These are phyloP conservation scores for Lanius ludovicianus DNA, from an alignment of 2,113 vertebrate genomes.

Conservation along the genomic window DNA sequence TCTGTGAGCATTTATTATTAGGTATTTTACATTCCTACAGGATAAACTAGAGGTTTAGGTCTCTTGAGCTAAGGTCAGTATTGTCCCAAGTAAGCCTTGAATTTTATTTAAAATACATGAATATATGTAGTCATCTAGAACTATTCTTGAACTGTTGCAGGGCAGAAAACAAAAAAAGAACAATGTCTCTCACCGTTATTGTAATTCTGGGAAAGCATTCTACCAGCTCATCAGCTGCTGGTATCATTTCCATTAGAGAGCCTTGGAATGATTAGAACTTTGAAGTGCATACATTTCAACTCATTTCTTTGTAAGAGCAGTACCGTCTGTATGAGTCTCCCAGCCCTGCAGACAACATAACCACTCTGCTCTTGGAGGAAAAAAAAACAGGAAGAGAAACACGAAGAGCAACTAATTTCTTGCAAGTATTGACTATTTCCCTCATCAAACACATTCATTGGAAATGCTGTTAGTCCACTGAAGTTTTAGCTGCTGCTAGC, in stretches of 20 bases:
- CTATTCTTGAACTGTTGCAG: background rate
- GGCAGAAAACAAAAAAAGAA: background rate
- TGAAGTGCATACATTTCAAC: background rate
- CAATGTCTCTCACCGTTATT: background rate
- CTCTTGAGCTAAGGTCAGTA: background rate
- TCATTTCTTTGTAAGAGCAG: background rate
- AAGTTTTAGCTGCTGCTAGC: background rate
- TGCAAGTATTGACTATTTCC: background rate
- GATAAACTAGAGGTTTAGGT: background rate
- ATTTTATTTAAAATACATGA: background rate
- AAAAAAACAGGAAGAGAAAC: background rate
- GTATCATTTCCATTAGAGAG: background rate
- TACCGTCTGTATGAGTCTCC: background rate
- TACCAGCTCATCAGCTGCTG: background rate
- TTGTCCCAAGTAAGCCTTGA: background rate
- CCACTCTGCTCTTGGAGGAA: rapidly evolving
- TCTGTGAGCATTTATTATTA: background rate
- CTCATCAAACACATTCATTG: background rate
- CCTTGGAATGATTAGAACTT: background rate
- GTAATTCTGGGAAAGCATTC: background rate
- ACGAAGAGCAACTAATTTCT: background rate
- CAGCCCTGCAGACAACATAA: background rate
- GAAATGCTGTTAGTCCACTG: background rate
- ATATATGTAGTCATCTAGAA: background rate
- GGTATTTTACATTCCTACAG: background rate